Conservation (phyloP, 2,113 vertebrate species). For the Camelus bactrianus region DNA sequence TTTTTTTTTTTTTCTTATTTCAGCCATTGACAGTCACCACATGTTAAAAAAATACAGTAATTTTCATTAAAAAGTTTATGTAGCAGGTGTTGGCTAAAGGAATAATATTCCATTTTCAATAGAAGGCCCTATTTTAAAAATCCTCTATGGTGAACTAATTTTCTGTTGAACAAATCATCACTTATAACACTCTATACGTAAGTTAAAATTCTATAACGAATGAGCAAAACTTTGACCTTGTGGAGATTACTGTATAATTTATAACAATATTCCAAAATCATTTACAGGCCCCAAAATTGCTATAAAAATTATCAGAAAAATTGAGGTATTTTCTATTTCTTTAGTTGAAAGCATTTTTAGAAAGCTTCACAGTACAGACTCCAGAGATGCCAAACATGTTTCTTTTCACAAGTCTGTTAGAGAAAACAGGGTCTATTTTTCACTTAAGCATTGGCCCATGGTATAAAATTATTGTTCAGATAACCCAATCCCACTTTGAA, state of each 20-base stretch:
- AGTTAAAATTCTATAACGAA: neutral
- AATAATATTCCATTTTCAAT: neutral
- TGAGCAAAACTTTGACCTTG: neutral
- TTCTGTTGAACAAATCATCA: neutral
- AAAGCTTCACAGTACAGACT: conserved; percentile 58
- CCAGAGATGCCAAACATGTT: conserved; percentile 47
- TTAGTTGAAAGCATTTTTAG: conserved; percentile 30
- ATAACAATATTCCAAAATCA: conserved; percentile 32
- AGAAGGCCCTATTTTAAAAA: neutral
- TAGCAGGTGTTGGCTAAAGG: neutral
- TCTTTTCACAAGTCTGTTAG: conserved; percentile 47
- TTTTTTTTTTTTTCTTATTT: neutral
- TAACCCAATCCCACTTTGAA: conserved; percentile 68
- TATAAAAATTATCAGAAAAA: neutral
- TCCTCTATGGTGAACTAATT: neutral
- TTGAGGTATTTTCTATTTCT: neutral
- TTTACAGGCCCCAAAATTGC: neutral
- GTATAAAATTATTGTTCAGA: conserved; percentile 72
- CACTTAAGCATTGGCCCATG: neutral
- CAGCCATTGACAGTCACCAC: neutral
- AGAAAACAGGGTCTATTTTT: conserved; percentile 63
- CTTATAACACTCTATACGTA: neutral
- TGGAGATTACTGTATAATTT: neutral
- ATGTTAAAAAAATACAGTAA: neutral
- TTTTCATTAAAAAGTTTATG: neutral